These are phyloP conservation scores for Xenopus petersii DNA, from an alignment of 2,797 vertebrate species.

Conservation along the genomic window DNA sequence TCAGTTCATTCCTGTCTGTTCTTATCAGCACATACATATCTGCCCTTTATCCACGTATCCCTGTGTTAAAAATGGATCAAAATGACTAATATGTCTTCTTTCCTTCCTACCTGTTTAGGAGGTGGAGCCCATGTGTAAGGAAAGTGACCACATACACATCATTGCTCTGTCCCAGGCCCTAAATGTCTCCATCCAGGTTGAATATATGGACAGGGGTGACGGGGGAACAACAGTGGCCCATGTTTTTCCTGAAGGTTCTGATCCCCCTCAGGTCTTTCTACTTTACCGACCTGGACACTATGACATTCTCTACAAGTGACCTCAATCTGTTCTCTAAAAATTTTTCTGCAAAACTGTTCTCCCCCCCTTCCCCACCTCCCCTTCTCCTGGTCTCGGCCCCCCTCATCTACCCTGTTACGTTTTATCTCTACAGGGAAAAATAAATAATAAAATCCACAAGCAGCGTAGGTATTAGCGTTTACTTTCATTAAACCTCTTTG, in stretches of 20 bases:
- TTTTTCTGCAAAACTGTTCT: not conserved
- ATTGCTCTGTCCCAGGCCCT: slow-evolving; percentile 91
- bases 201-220: slow-evolving; percentile 95
- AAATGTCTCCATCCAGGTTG: slow-evolving; percentile 86
- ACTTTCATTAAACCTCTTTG: too few species aligned
- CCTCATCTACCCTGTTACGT: slow-evolving; percentile 13
- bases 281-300: slow-evolving; percentile 95
- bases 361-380: not conserved
- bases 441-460: slow-evolving; percentile 22
- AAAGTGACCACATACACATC: slow-evolving; percentile 97
- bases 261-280: slow-evolving; percentile 90
- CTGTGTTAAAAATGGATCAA: too few species aligned
- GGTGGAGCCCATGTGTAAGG: slow-evolving; percentile 94
- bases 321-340: slow-evolving; percentile 36
- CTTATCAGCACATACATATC: too few species aligned
- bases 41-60: too few species aligned
- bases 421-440: slow-evolving; percentile 36
- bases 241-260: slow-evolving; percentile 87
- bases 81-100: too few species aligned
- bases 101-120: slow-evolving; percentile 65
- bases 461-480: too few species aligned
- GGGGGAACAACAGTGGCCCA: slow-evolving; percentile 90
- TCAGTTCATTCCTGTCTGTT: too few species aligned
- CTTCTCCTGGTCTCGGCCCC: not conserved
- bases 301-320: slow-evolving; percentile 93